Conservation (phyloP, 2,888 invertebrate genomes). For the Ophraella communa region DNA sequence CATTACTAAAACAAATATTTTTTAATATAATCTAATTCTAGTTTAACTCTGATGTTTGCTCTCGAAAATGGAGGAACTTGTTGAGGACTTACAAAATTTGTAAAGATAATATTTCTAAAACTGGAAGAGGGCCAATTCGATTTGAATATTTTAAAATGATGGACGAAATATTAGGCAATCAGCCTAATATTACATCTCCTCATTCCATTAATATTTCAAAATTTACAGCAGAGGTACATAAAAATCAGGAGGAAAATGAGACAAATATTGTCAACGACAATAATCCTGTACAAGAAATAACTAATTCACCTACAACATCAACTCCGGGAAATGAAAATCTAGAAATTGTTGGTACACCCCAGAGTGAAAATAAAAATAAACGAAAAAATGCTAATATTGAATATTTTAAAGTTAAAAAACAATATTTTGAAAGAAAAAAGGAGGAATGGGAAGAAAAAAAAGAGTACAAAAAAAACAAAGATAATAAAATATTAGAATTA, state of each 20-base stretch:
- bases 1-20: no score
- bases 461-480: not conserved
- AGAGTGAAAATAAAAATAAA: not conserved
- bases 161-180: no score
- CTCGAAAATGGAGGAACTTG: not conserved
- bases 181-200: no score
- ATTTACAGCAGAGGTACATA: no score
- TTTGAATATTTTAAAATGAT: not conserved
- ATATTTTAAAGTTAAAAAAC: not conserved
- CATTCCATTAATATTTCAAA: no score
- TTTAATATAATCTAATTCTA: no score
- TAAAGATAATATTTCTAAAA: not conserved
- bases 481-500: not conserved
- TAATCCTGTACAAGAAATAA: no score
- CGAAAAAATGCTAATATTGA: not conserved
- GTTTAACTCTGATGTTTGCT: no score
- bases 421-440: not conserved
- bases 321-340: not conserved
- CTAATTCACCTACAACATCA: no score
- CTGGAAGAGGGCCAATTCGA: not conserved
- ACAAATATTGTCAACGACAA: no score
- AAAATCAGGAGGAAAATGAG: no score
- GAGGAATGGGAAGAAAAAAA: not conserved
- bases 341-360: not conserved
- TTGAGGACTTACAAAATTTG: not conserved